Evolutionary conservation across 2,113 vertebrate species (phyloP).

Genomic region (Malurus melanocephalus): DNA sequence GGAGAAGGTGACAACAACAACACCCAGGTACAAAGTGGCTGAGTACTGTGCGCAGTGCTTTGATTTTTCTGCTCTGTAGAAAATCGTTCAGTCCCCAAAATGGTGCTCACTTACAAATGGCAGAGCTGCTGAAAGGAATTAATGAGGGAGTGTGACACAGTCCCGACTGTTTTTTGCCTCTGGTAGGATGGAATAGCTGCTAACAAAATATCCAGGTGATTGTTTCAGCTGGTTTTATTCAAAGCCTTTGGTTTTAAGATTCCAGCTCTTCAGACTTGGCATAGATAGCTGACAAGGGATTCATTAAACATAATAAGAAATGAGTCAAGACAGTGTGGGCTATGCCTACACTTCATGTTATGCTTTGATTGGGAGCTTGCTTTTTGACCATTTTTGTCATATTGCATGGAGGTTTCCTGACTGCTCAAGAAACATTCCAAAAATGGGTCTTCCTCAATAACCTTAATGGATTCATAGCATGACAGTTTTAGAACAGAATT

Average conservation of each 20-base stretch:
- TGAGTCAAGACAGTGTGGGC: slow-evolving; percentile 20
- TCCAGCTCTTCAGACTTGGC: background rate
- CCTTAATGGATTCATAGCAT: background rate
- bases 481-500: background rate
- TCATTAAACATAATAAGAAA: slow-evolving; percentile 20
- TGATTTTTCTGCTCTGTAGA: background rate
- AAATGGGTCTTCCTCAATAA: background rate
- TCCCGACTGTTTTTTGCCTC: slow-evolving; percentile 18
- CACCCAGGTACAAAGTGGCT: background rate
- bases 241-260: background rate
- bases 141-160: background rate
- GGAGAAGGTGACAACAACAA: background rate
- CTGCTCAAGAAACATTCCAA: background rate
- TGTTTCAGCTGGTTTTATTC: background rate
- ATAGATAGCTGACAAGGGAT: background rate
- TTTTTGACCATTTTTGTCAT: background rate
- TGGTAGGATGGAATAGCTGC: background rate
- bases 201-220: background rate
- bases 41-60: background rate
- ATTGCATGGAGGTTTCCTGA: background rate
- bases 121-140: background rate
- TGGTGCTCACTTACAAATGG: background rate
- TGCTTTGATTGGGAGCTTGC: background rate
- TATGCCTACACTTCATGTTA: background rate
- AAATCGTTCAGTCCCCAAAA: background rate